Conservation (phyloP, 2,888 invertebrate species). For the Panzeria rudis region DNA sequence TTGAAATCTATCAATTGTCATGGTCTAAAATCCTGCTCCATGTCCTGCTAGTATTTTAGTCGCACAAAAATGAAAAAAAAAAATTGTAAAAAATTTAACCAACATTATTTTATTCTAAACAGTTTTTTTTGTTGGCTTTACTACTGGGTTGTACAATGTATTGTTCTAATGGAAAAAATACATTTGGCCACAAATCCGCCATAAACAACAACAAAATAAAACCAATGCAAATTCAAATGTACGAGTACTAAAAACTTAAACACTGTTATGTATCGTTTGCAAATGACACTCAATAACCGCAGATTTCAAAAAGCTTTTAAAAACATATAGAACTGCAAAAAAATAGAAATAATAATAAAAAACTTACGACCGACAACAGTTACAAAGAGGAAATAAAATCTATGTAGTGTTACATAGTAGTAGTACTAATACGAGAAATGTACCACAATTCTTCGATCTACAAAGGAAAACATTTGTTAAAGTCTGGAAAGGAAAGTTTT, state of each 20-base stretch:
- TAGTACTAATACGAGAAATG: no score
- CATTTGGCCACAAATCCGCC: conserved; percentile 63
- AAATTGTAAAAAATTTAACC: conserved; percentile 18
- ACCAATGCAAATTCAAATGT: conserved; percentile 48
- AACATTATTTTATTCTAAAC: conserved; percentile 26
- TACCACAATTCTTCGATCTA: no score
- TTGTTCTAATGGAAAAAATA: conserved; percentile 14
- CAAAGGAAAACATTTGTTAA: no score
- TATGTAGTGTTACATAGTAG: no score
- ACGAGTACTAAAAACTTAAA: conserved; percentile 51
- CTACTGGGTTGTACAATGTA: neutral
- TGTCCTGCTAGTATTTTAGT: neutral
- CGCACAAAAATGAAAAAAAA: neutral
- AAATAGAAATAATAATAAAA: conserved; percentile 12
- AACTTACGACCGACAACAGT: conserved; percentile 5
- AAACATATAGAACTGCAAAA: conserved; percentile 13
- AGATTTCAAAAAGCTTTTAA: conserved; percentile 54
- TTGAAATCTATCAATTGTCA: conserved; percentile 13
- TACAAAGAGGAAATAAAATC: conserved; percentile 54
- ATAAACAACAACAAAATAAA: conserved; percentile 60
- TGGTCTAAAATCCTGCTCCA: neutral
- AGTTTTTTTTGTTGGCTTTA: conserved; percentile 13
- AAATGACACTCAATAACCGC: conserved; percentile 68
- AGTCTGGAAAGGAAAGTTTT: no score
- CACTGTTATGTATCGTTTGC: conserved; percentile 11